These are phyloP conservation scores for Distichodus sexfasciatus DNA, from an alignment of 2,797 vertebrate species.

Conservation along the genomic window DNA sequence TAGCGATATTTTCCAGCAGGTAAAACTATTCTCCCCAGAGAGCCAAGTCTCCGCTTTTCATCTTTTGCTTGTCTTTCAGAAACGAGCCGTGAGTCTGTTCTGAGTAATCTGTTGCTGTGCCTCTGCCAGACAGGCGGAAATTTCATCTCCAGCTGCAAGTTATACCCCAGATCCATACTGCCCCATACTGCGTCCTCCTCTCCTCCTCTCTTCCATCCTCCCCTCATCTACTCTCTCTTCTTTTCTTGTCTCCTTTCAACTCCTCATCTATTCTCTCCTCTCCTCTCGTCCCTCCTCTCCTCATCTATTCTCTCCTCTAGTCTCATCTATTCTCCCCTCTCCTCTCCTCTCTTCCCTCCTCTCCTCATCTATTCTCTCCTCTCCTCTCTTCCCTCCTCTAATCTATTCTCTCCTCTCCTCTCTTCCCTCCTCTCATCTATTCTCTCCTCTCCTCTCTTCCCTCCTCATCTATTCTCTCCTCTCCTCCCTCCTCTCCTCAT, in stretches of 20 bases:
- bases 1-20: neutral
- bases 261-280: too few relatives aligned
- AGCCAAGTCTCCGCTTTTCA: constrained; percentile 5
- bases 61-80: constrained; percentile 29
- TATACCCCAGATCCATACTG: constrained; percentile 20
- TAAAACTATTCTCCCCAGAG: neutral
- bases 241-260: too few relatives aligned
- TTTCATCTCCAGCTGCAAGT: constrained; percentile 26
- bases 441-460: too few relatives aligned
- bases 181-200: neutral
- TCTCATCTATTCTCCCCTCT: too few relatives aligned
- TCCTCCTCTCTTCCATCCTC: neutral
- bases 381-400: too few relatives aligned
- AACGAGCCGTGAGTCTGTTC: constrained; percentile 11
- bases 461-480: too few relatives aligned
- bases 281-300: neutral
- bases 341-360: too few relatives aligned
- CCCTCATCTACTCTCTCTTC: neutral
- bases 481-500: too few relatives aligned
- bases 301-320: too few relatives aligned
- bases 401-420: too few relatives aligned
- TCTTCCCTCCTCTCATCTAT: too few relatives aligned
- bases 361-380: too few relatives aligned
- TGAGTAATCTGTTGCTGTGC: constrained; percentile 13
- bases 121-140: constrained; percentile 41